phyloP scores from a whole-genome alignment of 1,140 invertebrate species.

The Zaprionus ornatus region DNA sequence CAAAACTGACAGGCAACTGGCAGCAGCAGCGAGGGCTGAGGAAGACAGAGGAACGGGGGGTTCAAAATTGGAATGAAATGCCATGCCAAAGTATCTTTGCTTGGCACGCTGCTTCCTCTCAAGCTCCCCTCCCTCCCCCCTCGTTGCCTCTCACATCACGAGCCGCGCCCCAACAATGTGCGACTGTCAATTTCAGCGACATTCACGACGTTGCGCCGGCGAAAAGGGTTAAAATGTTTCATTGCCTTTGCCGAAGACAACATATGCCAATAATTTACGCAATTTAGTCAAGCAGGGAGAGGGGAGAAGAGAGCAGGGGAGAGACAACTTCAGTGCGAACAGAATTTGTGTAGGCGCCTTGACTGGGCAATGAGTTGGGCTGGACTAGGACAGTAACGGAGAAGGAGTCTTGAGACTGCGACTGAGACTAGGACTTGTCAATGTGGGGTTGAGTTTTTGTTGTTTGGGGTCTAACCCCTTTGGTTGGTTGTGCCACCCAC shows the following conservation, averaged over 20 bases:
- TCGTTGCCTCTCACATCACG: neutral
- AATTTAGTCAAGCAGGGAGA: conserved; percentile 63
- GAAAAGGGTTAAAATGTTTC: conserved; percentile 79
- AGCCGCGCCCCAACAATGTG: conserved; percentile 53
- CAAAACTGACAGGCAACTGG: conserved; percentile 75
- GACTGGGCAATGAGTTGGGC: conserved; percentile 29
- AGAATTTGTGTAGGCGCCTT: conserved; percentile 44
- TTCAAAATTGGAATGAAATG: conserved; percentile 65
- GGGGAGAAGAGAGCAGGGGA: conserved; percentile 20
- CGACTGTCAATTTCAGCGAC: conserved; percentile 66
- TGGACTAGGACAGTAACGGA: neutral
- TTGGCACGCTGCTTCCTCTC: neutral
- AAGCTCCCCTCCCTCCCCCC: neutral
- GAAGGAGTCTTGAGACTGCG: neutral
- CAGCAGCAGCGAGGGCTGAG: conserved; percentile 42
- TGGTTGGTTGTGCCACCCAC: neutral
- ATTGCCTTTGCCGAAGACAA: conserved; percentile 72
- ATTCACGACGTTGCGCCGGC: conserved; percentile 52
- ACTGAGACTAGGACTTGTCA: neutral
- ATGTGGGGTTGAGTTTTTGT: neutral
- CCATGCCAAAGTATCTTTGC: conserved; percentile 43
- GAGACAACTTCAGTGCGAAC: conserved; percentile 10
- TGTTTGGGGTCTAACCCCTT: neutral
- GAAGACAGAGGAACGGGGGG: neutral
- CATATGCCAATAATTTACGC: conserved; percentile 79